Conservation (phyloP, 1,140 invertebrate species). For the Drosophila micromelanica region DNA sequence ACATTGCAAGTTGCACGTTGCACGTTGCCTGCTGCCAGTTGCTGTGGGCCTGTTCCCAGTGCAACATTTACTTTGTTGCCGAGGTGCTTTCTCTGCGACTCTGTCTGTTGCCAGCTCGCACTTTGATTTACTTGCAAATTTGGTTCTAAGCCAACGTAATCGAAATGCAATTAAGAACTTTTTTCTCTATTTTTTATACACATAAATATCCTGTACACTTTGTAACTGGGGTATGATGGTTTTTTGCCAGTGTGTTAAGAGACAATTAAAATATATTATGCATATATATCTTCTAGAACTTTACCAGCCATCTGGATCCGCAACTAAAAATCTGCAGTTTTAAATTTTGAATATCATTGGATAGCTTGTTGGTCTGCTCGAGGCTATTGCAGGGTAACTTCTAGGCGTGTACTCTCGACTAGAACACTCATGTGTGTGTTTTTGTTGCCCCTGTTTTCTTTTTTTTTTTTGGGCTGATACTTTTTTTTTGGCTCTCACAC, state of each 20-base stretch:
- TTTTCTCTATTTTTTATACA: neutral
- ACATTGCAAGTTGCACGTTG: too few species aligned
- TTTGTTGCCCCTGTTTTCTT: neutral
- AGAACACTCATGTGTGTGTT: constrained; percentile 4
- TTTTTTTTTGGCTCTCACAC: constrained; percentile 20
- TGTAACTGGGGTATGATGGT: neutral
- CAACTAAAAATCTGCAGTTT: too few species aligned
- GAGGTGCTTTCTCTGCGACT: constrained; percentile 56
- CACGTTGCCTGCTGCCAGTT: constrained; percentile 30
- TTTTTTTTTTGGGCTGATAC: constrained; percentile 4
- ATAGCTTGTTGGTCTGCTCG: too few species aligned
- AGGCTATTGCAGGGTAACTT: neutral
- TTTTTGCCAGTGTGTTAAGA: too few species aligned
- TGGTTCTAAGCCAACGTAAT: constrained; percentile 65
- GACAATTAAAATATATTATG: too few species aligned
- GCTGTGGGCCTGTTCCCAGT: constrained; percentile 71
- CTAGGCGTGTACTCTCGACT: neutral
- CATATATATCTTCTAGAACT: too few species aligned
- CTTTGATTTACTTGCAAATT: constrained; percentile 64
- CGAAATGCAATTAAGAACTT: constrained; percentile 78
- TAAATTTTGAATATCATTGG: too few species aligned
- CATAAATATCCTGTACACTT: neutral
- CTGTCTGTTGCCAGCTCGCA: constrained; percentile 42
- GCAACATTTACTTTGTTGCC: constrained; percentile 75
- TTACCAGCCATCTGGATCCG: too few species aligned